phyloP scores from a whole-genome alignment of 2,888 invertebrate species.

The Fabriciana adippe region DNA sequence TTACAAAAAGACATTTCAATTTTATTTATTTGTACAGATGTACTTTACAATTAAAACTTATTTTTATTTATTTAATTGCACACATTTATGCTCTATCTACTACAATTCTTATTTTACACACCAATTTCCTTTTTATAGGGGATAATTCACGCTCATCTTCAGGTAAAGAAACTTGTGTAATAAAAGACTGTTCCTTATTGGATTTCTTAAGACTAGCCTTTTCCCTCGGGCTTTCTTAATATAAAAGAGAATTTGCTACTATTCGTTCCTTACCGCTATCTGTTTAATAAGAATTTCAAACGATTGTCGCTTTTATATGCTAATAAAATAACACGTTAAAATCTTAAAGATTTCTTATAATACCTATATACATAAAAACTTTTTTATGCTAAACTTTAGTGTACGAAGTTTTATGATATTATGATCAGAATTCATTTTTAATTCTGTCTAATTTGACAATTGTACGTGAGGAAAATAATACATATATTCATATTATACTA shows the following conservation, averaged over 20 bases:
- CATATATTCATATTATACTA: too few species aligned
- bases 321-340: too few species aligned
- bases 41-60: not conserved
- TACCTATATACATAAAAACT: too few species aligned
- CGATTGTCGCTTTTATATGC: not conserved
- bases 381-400: too few species aligned
- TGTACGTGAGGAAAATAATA: too few species aligned
- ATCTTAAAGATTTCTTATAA: too few species aligned
- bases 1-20: too few species aligned
- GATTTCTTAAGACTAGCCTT: conserved; percentile 22
- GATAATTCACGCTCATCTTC: conserved; percentile 31
- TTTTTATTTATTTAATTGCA: not conserved
- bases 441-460: too few species aligned
- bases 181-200: conserved; percentile 33
- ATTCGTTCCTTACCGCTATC: not conserved
- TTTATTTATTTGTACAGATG: too few species aligned
- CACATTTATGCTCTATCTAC: conserved; percentile 1
- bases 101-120: conserved; percentile 7
- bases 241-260: conserved; percentile 10
- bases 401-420: too few species aligned
- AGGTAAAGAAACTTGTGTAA: conserved; percentile 31
- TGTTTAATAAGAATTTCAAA: not conserved
- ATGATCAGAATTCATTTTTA: too few species aligned
- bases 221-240: conserved; percentile 14
- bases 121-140: conserved; percentile 27